Conservation (phyloP, 2,888 invertebrate genomes). For the Trachelus stipa region DNA sequence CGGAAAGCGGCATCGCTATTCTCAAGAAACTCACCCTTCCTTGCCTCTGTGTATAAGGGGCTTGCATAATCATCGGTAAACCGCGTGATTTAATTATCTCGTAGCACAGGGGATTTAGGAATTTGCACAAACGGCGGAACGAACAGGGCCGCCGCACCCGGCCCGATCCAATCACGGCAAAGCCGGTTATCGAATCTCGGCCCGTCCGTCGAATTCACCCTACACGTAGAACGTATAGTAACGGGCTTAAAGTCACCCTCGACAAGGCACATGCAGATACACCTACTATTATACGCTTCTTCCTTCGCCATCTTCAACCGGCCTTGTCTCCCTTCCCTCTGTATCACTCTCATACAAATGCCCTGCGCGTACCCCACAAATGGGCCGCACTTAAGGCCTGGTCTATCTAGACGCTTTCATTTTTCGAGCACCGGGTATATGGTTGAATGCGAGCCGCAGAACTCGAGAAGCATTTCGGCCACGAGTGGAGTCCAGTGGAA, state of each 20-base stretch:
- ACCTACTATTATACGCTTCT: neutral
- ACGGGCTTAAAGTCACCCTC: neutral
- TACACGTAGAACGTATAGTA: neutral
- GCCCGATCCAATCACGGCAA: neutral
- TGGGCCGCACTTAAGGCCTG: neutral
- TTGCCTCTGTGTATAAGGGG: neutral
- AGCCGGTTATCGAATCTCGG: neutral
- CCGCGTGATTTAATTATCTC: conserved; percentile 18
- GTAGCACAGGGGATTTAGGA: conserved; percentile 18
- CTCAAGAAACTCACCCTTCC: neutral
- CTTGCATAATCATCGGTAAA: conserved; percentile 12
- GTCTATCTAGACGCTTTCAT: neutral
- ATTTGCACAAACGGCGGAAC: conserved; percentile 9
- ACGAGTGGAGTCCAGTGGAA: neutral
- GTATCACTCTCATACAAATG: neutral
- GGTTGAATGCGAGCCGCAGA: conserved; percentile 7
- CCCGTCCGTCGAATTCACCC: neutral
- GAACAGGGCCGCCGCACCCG: neutral
- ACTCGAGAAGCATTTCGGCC: neutral
- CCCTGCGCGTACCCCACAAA: neutral
- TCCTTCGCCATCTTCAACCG: neutral
- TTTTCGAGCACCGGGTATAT: neutral
- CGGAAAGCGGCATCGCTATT: neutral
- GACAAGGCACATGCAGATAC: neutral
- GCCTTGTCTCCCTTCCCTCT: neutral